A percentile compares a stretch with the other conserved stretches of the same genome.
phyloP scores from a whole-genome alignment of 2,797 vertebrate genomes.

The Harpagifer antarcticus region DNA sequence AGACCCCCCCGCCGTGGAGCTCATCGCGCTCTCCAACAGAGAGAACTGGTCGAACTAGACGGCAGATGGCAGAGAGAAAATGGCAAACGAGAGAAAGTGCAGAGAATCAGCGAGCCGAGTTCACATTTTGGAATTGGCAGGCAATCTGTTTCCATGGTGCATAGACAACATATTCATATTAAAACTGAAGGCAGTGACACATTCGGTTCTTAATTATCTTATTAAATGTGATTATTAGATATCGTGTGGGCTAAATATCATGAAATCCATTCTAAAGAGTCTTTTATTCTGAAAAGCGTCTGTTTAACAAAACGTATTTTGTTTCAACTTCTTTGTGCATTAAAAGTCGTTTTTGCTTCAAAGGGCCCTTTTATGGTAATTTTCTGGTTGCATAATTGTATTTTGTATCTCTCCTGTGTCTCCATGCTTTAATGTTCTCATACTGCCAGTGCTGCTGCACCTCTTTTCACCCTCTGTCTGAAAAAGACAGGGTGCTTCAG shows the following conservation, averaged over 20 bases:
- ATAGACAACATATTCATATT: not conserved
- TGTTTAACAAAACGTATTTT: too few species aligned
- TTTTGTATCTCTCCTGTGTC: too few species aligned
- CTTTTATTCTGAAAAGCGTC: too few species aligned
- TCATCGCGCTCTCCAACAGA: slow-evolving; percentile 83
- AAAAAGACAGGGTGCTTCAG: too few species aligned
- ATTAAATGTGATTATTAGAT: too few species aligned
- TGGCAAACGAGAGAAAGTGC: slow-evolving; percentile 5
- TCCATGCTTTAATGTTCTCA: too few species aligned
- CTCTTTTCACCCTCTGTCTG: too few species aligned
- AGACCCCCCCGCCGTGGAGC: slow-evolving; percentile 73
- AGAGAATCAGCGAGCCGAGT: slow-evolving; percentile 15
- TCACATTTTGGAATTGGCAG: not conserved
- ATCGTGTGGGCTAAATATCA: not conserved
- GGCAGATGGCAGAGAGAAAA: slow-evolving; percentile 47
- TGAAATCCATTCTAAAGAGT: not conserved
- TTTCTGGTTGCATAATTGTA: too few species aligned
- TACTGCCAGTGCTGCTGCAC: too few species aligned
- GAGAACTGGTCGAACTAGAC: slow-evolving; percentile 81
- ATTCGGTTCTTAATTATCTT: not conserved
- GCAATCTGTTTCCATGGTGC: not conserved
- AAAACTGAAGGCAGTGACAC: not conserved
- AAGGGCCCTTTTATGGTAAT: too few species aligned
- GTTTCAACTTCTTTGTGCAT: too few species aligned
- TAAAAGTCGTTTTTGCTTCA: too few species aligned